phyloP scores from a whole-genome alignment of 2,113 vertebrate genomes.

The Merops nubicus region DNA sequence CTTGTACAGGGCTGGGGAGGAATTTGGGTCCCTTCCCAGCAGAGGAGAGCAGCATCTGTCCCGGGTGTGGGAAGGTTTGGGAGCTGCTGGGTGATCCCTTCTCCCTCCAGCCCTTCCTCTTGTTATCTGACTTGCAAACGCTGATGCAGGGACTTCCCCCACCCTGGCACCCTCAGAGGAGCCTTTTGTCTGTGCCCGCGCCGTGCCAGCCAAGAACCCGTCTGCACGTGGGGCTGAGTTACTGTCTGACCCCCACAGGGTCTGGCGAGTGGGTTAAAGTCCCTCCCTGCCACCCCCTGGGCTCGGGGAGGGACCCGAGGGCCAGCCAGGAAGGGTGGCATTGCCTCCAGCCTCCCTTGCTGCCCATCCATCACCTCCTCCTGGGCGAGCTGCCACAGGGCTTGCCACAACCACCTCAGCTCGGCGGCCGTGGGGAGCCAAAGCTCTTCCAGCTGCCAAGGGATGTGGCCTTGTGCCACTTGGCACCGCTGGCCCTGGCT shows the following conservation, averaged over 20 bases:
- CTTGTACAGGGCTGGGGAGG: not conserved
- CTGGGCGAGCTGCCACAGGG: not conserved
- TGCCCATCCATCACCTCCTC: not conserved
- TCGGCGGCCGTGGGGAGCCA: not conserved
- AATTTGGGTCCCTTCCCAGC: not conserved
- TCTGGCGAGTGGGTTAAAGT: not conserved
- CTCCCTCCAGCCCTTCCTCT: too few species aligned
- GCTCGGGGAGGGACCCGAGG: not conserved
- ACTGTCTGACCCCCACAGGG: not conserved
- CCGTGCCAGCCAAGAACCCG: not conserved
- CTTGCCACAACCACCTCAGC: not conserved
- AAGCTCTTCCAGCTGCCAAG: not conserved
- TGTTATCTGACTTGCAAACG: not conserved
- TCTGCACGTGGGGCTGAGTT: not conserved
- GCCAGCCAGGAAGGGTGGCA: fast-evolving
- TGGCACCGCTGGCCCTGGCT: not conserved
- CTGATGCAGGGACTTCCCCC: not conserved
- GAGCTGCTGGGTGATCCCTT: too few species aligned
- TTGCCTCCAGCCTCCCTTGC: not conserved
- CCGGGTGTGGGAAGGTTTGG: not conserved
- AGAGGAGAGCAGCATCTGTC: not conserved
- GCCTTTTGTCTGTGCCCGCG: not conserved
- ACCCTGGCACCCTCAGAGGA: not conserved
- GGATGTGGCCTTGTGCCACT: too few species aligned
- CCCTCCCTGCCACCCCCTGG: not conserved